Evolutionary conservation across 1,140 invertebrate species (phyloP).

Genomic region (Gonatopus flavifemur): DNA sequence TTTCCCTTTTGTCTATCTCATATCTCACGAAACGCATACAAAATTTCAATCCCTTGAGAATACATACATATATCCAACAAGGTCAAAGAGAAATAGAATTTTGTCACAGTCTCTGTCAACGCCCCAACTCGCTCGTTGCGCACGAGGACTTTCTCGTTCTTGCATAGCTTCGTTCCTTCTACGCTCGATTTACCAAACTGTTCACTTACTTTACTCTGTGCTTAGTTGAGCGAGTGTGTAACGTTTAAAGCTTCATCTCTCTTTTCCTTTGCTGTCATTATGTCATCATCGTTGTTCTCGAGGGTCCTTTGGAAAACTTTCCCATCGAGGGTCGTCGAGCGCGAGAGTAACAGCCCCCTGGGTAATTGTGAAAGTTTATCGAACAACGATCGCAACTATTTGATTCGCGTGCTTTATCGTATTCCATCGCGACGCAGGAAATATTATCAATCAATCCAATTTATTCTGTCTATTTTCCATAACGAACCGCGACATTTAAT

Average conservation of each 20-base stretch:
- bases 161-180: constrained; percentile 23
- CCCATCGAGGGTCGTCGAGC: constrained; percentile 10
- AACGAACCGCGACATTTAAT: too few relatives aligned
- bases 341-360: constrained; percentile 16
- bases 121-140: constrained; percentile 22
- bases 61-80: too few relatives aligned
- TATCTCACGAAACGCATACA: too few relatives aligned
- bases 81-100: too few relatives aligned
- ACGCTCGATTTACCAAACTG: constrained; percentile 35
- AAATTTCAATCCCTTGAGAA: too few relatives aligned
- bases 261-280: background rate
- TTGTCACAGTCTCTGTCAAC: too few relatives aligned
- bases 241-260: constrained; percentile 16
- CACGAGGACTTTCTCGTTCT: constrained; percentile 28
- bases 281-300: background rate
- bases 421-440: too few relatives aligned
- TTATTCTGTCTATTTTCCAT: too few relatives aligned
- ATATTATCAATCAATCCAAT: too few relatives aligned
- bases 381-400: constrained; percentile 15
- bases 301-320: constrained; percentile 23
- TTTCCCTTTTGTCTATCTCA: too few relatives aligned
- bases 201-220: constrained; percentile 7
- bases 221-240: constrained; percentile 23
- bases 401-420: too few relatives aligned
- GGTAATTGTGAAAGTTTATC: constrained; percentile 10